Conservation (phyloP, 1,140 invertebrate species). For the Capitella teleta region DNA sequence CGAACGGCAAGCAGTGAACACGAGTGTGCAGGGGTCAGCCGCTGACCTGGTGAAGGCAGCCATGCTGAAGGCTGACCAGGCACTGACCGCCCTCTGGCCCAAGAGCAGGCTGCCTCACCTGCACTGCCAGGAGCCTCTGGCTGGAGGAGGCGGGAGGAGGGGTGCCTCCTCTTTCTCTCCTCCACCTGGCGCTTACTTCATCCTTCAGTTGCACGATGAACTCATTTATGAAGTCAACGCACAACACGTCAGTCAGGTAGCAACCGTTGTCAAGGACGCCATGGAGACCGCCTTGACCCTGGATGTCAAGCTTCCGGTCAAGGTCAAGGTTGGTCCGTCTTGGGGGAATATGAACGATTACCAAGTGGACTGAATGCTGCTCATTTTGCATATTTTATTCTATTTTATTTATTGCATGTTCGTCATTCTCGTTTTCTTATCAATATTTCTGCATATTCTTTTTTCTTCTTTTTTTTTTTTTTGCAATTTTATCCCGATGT, state of each 20-base stretch:
- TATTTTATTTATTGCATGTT: too few species aligned
- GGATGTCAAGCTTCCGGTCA: conserved; percentile 70
- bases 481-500: too few species aligned
- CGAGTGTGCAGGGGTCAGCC: conserved; percentile 88
- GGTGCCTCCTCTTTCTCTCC: background rate
- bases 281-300: conserved; percentile 72
- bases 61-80: conserved; percentile 64
- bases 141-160: background rate
- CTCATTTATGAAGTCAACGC: conserved; percentile 75
- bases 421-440: too few species aligned
- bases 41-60: conserved; percentile 87
- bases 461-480: too few species aligned
- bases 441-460: too few species aligned
- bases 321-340: conserved; percentile 64
- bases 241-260: conserved; percentile 51
- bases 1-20: conserved; percentile 91
- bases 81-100: conserved; percentile 35
- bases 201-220: conserved; percentile 92
- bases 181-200: conserved; percentile 49
- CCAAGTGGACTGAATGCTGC: too few species aligned
- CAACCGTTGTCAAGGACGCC: conserved; percentile 54
- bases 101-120: conserved; percentile 16
- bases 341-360: too few species aligned
- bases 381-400: too few species aligned
- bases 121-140: conserved; percentile 4